Conservation (phyloP, 37 sponge, comb jelly and placozoan species). For the Crambe crambe region DNA sequence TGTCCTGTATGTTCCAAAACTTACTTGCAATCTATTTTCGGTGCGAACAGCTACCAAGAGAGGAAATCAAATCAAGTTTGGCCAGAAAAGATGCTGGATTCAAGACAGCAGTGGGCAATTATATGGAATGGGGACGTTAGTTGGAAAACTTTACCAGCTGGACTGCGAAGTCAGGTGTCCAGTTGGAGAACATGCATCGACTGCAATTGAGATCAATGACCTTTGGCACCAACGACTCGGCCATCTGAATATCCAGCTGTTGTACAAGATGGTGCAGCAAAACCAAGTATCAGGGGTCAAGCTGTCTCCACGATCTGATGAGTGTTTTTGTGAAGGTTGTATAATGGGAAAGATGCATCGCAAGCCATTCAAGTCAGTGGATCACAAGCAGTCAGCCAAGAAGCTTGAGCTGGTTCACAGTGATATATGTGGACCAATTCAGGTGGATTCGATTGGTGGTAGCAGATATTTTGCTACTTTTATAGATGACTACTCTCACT, state of each 20-base stretch:
- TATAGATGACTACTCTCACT: conserved; percentile 57
- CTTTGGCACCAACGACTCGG: conserved; percentile 66
- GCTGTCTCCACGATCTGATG: conserved; percentile 7
- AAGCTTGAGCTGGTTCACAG: conserved; percentile 46
- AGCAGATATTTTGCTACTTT: conserved; percentile 55
- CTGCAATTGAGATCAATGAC: conserved; percentile 15
- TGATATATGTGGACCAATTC: conserved; percentile 66
- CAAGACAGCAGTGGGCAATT: conserved; percentile 15
- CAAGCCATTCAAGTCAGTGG: conserved; percentile 51
- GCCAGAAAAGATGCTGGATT: conserved; percentile 37
- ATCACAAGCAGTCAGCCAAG: conserved; percentile 30
- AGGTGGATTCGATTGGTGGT: conserved; percentile 50
- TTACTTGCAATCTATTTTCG: conserved; percentile 55
- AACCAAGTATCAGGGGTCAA: conserved; percentile 26
- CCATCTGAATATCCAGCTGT: conserved; percentile 25
- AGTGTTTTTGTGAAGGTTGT: conserved; percentile 64
- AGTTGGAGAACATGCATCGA: conserved; percentile 8
- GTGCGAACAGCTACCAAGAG: conserved; percentile 31
- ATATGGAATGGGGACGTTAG: conserved; percentile 34
- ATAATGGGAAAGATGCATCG: conserved; percentile 48
- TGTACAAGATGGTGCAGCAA: conserved; percentile 33
- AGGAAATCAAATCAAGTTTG: conserved; percentile 31
- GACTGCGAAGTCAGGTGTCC: conserved; percentile 23
- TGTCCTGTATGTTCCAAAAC: conserved; percentile 49
- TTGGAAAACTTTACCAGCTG: conserved; percentile 34